Conservation (phyloP, 2,888 invertebrate species). For the Xestobium rufovillosum region DNA sequence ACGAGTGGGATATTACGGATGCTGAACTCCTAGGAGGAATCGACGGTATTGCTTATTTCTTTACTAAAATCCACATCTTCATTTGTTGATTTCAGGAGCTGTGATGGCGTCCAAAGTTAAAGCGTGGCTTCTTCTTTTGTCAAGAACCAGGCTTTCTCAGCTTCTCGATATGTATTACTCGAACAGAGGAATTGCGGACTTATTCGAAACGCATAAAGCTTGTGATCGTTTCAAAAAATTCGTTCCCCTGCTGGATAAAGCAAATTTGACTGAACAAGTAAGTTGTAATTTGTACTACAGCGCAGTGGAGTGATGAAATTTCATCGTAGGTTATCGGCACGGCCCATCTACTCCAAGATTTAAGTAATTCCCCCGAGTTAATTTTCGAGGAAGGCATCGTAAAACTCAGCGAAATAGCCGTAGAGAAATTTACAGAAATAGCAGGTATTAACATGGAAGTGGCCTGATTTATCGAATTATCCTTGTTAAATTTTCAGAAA, state of each 20-base stretch:
- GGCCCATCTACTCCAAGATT: slow-evolving; percentile 33
- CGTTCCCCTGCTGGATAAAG: slow-evolving; percentile 39
- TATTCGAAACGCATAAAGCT: slow-evolving; percentile 48
- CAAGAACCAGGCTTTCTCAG: slow-evolving; percentile 52
- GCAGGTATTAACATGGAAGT: too few species aligned
- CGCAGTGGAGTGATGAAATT: slow-evolving; percentile 9
- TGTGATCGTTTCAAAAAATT: slow-evolving; percentile 50
- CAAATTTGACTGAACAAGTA: slow-evolving; percentile 42
- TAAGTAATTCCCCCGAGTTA: slow-evolving; percentile 28
- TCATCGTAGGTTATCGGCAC: slow-evolving; percentile 36
- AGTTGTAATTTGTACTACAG: slow-evolving; percentile 4
- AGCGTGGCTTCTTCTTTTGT: slow-evolving; percentile 47
- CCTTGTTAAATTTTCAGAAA: slow-evolving; percentile 3
- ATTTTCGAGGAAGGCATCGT: slow-evolving; percentile 43
- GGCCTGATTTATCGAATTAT: slow-evolving; percentile 6
- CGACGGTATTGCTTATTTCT: slow-evolving; percentile 48
- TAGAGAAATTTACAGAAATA: slow-evolving; percentile 46
- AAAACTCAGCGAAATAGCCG: slow-evolving; percentile 44
- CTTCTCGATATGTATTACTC: slow-evolving; percentile 64
- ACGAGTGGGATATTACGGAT: slow-evolving; percentile 57
- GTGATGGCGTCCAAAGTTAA: slow-evolving; percentile 45
- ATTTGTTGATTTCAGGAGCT: background rate
- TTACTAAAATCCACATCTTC: slow-evolving; percentile 2
- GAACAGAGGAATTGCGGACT: slow-evolving; percentile 51
- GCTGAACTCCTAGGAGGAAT: slow-evolving; percentile 62